Evolutionary conservation across 2,113 vertebrate species (phyloP), one percentile per base, ranked within the genome.

Genomic region (Lates calcarifer): DNA sequence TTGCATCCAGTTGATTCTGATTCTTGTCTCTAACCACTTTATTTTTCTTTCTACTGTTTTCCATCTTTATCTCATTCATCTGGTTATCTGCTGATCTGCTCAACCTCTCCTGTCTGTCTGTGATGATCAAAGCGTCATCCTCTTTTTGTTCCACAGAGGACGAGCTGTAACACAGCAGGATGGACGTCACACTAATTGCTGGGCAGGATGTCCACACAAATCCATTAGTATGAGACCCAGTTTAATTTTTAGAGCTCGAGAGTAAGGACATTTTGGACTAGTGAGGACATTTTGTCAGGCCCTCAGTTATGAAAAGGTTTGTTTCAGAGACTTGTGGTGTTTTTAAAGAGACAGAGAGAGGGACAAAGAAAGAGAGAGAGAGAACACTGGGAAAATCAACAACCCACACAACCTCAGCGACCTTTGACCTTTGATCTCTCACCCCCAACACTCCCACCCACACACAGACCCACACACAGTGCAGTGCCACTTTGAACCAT

Each of bases 161-260:
- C 22, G 22, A 76, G 72, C 71, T 62, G 71, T 75, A 31, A 70
- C 74, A 35, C 77, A 83, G 83, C 60, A 68, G 72, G 75, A 45
- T 24, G 26, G 72, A 51, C 6, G 17, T 33, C 33, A 47, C 66
- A 22, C 45, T 74, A 37, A 83, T 60, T 78, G 45, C 35, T 11
- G 9, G 63, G 37, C 67, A 86, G 74, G 76, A 81, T 28, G 71
- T 61, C 13, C 10, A 37, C 24, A 47, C 49, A 67, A 43, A 22
- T 31, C 26, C 24, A 45, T 55, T 9, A 14, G 31, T 66, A 47
- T 20, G 60, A 62, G 33, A 11, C 35, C 6, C 18, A 45, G 29
- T n/a, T 66, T 20, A 24, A 5, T 17, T 55, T 29, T 65, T 9
- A 51, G 31, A 43, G 28, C 51, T 62, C 37, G 15, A 45, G 33